phyloP scores from a whole-genome alignment of 2,888 invertebrate species.

The Sycophila texana region DNA sequence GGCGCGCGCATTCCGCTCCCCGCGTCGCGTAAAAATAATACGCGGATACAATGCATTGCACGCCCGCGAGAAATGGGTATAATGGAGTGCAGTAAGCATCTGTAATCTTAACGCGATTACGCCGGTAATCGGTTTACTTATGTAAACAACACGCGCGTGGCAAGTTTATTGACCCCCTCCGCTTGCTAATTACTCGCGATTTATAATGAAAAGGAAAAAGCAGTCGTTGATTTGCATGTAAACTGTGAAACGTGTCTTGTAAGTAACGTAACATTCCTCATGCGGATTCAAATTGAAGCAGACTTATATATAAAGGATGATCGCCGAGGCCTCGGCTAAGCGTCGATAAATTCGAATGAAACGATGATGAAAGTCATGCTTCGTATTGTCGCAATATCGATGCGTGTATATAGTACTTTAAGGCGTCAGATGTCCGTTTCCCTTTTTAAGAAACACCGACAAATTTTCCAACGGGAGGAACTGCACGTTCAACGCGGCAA shows the following conservation, averaged over 20 bases:
- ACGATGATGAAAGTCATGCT: too few species aligned
- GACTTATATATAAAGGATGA: too few species aligned
- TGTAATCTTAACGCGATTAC: conserved; percentile 17
- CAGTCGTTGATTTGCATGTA: neutral
- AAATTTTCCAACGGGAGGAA: neutral
- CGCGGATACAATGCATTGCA: neutral
- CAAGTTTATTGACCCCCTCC: conserved; percentile 20
- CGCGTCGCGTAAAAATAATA: neutral
- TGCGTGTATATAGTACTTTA: too few species aligned
- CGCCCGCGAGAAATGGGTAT: neutral
- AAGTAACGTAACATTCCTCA: too few species aligned
- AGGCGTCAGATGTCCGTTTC: neutral
- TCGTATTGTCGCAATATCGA: too few species aligned
- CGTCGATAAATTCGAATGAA: too few species aligned
- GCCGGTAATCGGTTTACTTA: conserved; percentile 21
- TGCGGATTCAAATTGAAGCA: too few species aligned
- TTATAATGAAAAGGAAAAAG: neutral
- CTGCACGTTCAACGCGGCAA: too few species aligned
- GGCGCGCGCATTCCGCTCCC: conserved; percentile 7
- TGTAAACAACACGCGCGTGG: neutral
- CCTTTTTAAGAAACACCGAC: neutral
- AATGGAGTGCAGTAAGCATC: neutral
- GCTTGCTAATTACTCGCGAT: neutral
- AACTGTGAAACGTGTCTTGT: neutral
- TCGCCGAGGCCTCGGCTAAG: too few species aligned